Conservation (phyloP, 1,140 invertebrate species). For the Philopotamus ludificatus region DNA sequence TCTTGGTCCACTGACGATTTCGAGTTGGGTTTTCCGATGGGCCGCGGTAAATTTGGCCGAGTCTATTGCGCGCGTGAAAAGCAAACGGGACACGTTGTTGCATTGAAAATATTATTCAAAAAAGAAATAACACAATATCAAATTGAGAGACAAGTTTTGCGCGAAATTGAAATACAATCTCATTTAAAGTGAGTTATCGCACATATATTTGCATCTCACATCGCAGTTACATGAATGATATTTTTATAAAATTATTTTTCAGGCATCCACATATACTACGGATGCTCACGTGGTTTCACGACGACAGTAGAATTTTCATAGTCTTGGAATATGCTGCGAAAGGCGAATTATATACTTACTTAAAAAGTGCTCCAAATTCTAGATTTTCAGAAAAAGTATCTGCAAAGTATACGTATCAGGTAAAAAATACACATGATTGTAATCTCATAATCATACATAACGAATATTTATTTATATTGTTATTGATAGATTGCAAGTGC, state of each 20-base stretch:
- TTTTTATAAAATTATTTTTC: constrained; percentile 43
- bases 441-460: background rate
- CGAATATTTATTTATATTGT: background rate
- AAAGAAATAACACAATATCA: constrained; percentile 73
- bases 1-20: constrained; percentile 77
- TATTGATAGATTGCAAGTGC: constrained; percentile 67
- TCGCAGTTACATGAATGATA: background rate
- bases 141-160: constrained; percentile 79
- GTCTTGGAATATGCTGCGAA: constrained; percentile 89
- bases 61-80: constrained; percentile 91
- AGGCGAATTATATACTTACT: constrained; percentile 84
- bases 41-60: constrained; percentile 88
- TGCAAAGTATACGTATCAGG: constrained; percentile 83
- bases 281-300: constrained; percentile 89
- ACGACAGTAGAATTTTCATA: constrained; percentile 84
- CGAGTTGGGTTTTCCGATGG: constrained; percentile 80
- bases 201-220: background rate
- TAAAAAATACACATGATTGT: constrained; percentile 45
- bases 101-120: constrained; percentile 90
- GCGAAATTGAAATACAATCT: constrained; percentile 96
- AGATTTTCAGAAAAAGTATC: constrained; percentile 69
- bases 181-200: constrained; percentile 67
- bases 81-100: constrained; percentile 80
- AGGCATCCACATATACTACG: constrained; percentile 91
- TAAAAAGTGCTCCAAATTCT: constrained; percentile 66